Evolutionary conservation across 2,797 vertebrate genomes (phyloP), one percentile per base, ranked within the genome.

Genomic region (Parambassis ranga): DNA sequence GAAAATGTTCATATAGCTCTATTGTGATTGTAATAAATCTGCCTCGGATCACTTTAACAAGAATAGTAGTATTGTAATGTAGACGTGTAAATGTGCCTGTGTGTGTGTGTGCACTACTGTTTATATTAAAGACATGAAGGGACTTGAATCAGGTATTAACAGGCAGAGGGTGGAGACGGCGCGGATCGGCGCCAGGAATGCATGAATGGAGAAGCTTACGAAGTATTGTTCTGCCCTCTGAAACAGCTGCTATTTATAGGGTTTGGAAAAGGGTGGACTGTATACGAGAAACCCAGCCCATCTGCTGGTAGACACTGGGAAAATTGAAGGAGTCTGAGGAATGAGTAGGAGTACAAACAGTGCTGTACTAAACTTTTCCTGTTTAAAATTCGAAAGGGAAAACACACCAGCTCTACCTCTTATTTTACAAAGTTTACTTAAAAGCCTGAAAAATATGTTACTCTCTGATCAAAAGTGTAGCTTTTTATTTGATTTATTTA

Each of bases 241-340:
- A 75, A 89, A 85, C 75, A 79, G 60, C 64, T 82, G 80, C 81
- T 90, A 92, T 90, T 89, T 86, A 88, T 90, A 91, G 86, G 53
- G 70, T 83, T 70, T 85, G 62, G 71, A 75, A 86, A 84, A 81
- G 72, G 75, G 69, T 79, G 74, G 66, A 65, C 56, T 53, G 51
- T 81, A 66, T 67, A 86, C 77, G 67, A 70, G 61, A 51, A 69
- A 72, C 71, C 71, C 67, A 55, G 59, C 75, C 72, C 23, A 58
- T 80, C 67, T 78, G 65, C 70, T 60, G 64, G 70, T 59, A 86
- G 48, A 70, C 46, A 65, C 41, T 48, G 64, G 52, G 65, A 71
- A 71, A 83, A 70, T 37, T 46, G 44, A 47, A 82, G 51, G 67
- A 32, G 47, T 67, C 16, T 31, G 9, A 68, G 18, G 32, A 66